A percentile compares a stretch with the other conserved stretches of the same genome.
phyloP scores from a whole-genome alignment of 1,140 invertebrate species.

The Aphelenchoides besseyi region DNA sequence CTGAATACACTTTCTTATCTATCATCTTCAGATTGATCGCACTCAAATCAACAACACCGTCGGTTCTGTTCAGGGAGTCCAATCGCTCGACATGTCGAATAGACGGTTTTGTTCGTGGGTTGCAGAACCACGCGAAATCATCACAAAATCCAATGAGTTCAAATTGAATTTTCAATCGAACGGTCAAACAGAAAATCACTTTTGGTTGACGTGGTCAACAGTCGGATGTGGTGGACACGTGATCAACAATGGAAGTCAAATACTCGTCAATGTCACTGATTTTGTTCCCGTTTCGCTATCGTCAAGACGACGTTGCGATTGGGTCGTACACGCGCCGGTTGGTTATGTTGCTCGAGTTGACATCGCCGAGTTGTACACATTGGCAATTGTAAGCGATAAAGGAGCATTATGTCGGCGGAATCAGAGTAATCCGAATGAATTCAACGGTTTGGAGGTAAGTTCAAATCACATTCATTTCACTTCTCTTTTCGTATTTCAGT shows the following conservation, averaged over 20 bases:
- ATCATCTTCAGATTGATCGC: constrained; percentile 24
- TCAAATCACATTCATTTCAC: not conserved
- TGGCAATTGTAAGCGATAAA: not conserved
- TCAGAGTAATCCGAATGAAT: not conserved
- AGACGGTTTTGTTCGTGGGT: constrained; percentile 30
- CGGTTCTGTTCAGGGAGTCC: constrained; percentile 20
- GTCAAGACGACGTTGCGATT: constrained; percentile 42
- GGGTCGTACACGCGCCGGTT: constrained; percentile 51
- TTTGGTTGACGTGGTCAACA: constrained; percentile 57
- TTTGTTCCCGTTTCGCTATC: constrained; percentile 36
- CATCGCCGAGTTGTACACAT: not conserved
- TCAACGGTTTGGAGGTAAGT: not conserved
- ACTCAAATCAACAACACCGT: constrained; percentile 21
- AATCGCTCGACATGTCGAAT: constrained; percentile 3
- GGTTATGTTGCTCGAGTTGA: constrained; percentile 35
- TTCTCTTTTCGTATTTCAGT: constrained; percentile 19
- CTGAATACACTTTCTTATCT: constrained; percentile 15
- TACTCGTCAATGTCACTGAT: constrained; percentile 36
- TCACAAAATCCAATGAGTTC: constrained; percentile 38
- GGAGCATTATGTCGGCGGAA: not conserved
- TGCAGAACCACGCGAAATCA: constrained; percentile 33
- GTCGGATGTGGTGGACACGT: constrained; percentile 52
- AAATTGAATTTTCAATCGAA: constrained; percentile 34
- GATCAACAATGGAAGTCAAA: constrained; percentile 28
- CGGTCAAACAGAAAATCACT: constrained; percentile 51